phyloP scores from a whole-genome alignment of 2,797 vertebrate genomes.

The Falco concolor region DNA sequence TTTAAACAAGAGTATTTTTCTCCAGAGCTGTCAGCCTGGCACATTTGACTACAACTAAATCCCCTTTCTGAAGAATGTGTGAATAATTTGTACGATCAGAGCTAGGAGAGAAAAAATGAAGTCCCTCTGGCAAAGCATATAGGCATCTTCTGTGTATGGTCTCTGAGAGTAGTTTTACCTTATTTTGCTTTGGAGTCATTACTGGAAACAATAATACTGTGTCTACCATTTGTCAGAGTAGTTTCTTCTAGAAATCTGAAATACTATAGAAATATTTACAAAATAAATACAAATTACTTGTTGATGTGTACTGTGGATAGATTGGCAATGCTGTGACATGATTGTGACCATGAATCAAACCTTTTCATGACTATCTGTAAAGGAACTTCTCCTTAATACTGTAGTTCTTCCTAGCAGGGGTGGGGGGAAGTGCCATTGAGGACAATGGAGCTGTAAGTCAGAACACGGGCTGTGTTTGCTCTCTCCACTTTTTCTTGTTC shows the following conservation, averaged over 20 bases:
- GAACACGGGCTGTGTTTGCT: conserved; percentile 19
- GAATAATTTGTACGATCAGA: background rate
- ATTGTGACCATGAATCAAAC: background rate
- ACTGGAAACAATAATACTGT: background rate
- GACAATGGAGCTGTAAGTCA: background rate
- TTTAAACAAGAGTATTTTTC: background rate
- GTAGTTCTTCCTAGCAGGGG: background rate
- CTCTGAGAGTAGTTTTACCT: background rate
- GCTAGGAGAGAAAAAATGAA: background rate
- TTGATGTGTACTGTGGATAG: background rate
- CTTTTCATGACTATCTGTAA: background rate
- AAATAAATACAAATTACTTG: background rate
- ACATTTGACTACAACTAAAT: background rate
- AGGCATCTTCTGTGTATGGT: background rate
- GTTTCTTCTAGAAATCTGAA: background rate
- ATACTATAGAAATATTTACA: background rate
- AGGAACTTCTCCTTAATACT: background rate
- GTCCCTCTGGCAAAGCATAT: background rate
- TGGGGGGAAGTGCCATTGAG: background rate
- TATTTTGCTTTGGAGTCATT: background rate
- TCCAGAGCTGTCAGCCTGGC: background rate
- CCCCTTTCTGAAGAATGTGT: background rate
- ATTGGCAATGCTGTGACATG: background rate
- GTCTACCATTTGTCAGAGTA: background rate
- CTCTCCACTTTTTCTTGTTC: background rate